Evolutionary conservation across 2,797 vertebrate species (phyloP).

Genomic region (Mormyrops boulengeri): DNA sequence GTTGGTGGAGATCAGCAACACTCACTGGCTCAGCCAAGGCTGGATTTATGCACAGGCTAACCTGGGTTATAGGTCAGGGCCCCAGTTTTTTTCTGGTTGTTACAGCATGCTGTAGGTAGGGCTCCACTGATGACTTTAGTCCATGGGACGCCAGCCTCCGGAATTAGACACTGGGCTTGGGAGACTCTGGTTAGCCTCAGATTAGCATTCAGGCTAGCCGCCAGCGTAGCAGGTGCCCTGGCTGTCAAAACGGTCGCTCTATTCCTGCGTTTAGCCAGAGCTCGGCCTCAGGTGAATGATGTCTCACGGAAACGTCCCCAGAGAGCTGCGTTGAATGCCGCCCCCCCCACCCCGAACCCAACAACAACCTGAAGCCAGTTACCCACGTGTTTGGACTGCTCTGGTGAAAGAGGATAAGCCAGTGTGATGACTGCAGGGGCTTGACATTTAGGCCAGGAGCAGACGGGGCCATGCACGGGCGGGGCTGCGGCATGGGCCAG

Average conservation of each 20-base stretch:
- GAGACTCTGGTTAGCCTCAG: background rate
- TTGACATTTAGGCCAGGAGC: constrained; percentile 6
- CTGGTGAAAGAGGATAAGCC: background rate
- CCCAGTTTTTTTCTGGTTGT: background rate
- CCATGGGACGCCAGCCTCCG: background rate
- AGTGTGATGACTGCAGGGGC: background rate
- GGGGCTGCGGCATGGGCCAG: background rate
- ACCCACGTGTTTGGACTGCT: background rate
- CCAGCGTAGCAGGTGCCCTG: background rate
- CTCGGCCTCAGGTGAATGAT: background rate
- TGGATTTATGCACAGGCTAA: background rate
- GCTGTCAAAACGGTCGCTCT: background rate
- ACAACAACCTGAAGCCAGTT: background rate
- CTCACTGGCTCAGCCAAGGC: background rate
- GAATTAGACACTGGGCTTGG: background rate
- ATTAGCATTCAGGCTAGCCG: background rate
- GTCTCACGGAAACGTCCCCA: background rate
- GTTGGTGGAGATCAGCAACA: background rate
- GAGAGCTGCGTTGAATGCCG: background rate
- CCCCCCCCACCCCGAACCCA: background rate
- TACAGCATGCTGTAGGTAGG: background rate
- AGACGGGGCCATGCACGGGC: background rate
- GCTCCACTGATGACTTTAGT: background rate
- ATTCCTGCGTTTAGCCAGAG: background rate
- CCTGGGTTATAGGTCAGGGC: background rate